Evolutionary conservation across 2,888 invertebrate species (phyloP), one percentile per base, ranked within the genome.

Genomic region (Lepas anatifera): DNA sequence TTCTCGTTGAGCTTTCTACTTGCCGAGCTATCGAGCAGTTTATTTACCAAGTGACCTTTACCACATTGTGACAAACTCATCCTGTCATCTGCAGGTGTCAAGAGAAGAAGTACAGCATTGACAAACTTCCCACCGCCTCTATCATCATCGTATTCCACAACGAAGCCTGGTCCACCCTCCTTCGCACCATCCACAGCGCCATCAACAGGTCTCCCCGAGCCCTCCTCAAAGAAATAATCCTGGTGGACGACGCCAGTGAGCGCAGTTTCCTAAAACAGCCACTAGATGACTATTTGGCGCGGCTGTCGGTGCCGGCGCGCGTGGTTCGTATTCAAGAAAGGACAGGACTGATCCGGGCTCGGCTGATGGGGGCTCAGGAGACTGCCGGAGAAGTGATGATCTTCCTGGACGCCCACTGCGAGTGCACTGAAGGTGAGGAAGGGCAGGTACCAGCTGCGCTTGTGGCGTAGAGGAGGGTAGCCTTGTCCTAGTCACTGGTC

Each of bases 81-180:
- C n/a, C n/a, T n/a, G n/a, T n/a, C n/a, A n/a, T n/a, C n/a, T n/a
- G n/a, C n/a, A 89, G 89, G 75, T 90, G 90, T 77, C 81, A 82
- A 73, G 80, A 82, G 72, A 83, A 85, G 75, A 86, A 85, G 75
- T 78, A 81, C 71, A 80, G 83, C 72, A 78, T 84, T 71, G 58
- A 63, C 41, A 69, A 48, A 11, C 77, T 97, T 70, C 96, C 96
- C 86, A 74, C 70, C 41, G 92, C 95, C 0, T 91, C 91, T 74
- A 86, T 99, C 25, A 89, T 99, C 69, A 95, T 99, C 74, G 96
- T 98, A 1, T 98, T 98, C 79, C 98, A 99, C 79, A 99, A 99
- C 79, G 99, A 99, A 81, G 98, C 98, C 0, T 98, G 95, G 95
- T 96, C 97, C 4, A 97, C 98, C 0, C 84, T 99, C 18, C 83